phyloP scores from a whole-genome alignment of 2,113 vertebrate genomes.

The Crotalus viridis region DNA sequence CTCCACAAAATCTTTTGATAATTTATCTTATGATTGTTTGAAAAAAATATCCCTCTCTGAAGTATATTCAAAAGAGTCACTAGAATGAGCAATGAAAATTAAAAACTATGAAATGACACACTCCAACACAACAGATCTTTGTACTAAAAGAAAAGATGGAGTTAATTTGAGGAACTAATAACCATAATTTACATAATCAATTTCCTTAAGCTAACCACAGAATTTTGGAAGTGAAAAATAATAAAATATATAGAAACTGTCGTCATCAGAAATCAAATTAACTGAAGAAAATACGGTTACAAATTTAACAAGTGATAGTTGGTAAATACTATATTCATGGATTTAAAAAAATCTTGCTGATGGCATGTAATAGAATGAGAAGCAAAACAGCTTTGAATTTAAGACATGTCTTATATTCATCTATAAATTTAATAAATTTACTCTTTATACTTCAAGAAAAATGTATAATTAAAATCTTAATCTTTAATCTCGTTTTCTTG shows the following conservation, averaged over 20 bases:
- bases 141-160: not conserved
- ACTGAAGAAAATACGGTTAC: not conserved
- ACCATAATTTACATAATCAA: not conserved
- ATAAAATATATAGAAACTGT: not conserved
- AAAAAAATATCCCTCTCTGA: not conserved
- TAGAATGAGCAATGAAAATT: not conserved
- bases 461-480: not conserved
- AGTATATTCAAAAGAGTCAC: not conserved
- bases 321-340: not conserved
- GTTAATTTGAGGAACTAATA: not conserved
- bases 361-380: not conserved
- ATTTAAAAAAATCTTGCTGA: not conserved
- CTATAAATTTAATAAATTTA: not conserved
- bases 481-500: not conserved
- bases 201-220: not conserved
- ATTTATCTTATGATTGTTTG: not conserved
- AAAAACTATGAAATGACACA: not conserved
- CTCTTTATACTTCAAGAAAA: not conserved
- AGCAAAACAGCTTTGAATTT: not conserved
- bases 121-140: not conserved
- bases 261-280: not conserved
- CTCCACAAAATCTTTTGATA: not conserved
- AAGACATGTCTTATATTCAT: not conserved
- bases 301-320: not conserved
- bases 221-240: conserved; percentile 2